phyloP scores from a whole-genome alignment of 1,140 invertebrate species.

The Anoplophora glabripennis region DNA sequence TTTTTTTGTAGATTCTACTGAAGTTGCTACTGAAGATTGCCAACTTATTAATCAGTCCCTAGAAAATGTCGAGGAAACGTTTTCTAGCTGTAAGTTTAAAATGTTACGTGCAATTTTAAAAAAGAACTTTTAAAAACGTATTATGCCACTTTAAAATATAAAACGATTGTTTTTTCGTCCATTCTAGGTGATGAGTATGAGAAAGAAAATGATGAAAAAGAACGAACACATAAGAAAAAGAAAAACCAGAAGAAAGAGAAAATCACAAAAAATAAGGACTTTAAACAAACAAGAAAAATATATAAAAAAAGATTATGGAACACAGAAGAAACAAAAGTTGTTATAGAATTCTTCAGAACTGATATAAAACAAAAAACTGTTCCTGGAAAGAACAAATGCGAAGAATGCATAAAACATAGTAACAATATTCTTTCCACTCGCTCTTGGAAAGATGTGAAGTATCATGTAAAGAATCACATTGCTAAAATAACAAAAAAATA shows the following conservation, averaged over 20 bases:
- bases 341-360: not conserved
- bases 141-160: too few species aligned
- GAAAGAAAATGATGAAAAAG: not conserved
- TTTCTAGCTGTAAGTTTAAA: too few species aligned
- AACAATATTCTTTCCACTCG: not conserved
- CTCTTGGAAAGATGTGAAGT: not conserved
- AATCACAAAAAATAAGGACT: not conserved
- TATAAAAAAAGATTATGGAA: not conserved
- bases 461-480: not conserved
- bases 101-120: too few species aligned
- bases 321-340: not conserved
- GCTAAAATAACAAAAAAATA: not conserved
- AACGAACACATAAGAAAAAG: not conserved
- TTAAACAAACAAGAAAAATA: not conserved
- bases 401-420: not conserved
- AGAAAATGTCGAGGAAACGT: too few species aligned
- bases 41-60: too few species aligned
- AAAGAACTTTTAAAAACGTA: too few species aligned
- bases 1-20: too few species aligned
- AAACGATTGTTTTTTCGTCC: too few species aligned
- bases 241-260: not conserved
- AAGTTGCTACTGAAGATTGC: too few species aligned
- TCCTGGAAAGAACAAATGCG: not conserved
- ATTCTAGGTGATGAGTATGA: too few species aligned
- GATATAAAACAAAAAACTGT: not conserved